These are phyloP conservation scores for Anser cygnoides DNA, from an alignment of 2,113 vertebrate genomes.

Conservation along the genomic window DNA sequence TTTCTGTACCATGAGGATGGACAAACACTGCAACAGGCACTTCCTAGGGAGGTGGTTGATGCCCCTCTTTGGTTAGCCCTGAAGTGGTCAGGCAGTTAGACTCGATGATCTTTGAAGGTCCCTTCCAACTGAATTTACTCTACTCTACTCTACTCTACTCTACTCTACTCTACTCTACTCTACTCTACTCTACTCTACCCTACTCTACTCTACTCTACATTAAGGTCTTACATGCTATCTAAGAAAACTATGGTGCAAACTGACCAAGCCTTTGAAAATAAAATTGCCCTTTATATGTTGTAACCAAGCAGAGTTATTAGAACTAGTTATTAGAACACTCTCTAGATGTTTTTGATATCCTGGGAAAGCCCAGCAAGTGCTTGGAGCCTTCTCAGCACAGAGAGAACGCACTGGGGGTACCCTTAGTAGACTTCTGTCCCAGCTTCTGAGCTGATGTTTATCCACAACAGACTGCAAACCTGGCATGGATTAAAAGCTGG, in stretches of 20 bases:
- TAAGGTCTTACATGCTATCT: neutral
- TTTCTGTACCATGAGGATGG: neutral
- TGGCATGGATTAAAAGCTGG: slow-evolving; percentile 21
- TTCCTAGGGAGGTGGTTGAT: neutral
- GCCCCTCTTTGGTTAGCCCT: neutral
- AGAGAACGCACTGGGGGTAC: neutral
- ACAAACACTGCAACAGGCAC: neutral
- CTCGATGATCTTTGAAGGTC: neutral
- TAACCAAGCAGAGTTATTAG: neutral
- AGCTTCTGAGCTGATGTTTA: neutral
- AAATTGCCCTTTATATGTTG: neutral
- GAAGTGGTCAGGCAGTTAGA: neutral
- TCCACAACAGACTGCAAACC: slow-evolving; percentile 11
- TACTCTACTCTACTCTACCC: too few relatives aligned
- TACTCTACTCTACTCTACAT: too few relatives aligned
- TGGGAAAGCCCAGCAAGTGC: neutral
- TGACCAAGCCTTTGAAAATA: neutral
- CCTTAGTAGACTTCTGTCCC: neutral
- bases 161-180: too few relatives aligned
- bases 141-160: too few relatives aligned
- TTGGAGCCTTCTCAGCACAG: neutral
- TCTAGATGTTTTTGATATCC: neutral
- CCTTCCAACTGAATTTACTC: neutral
- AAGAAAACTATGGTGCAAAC: neutral
- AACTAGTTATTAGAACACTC: neutral